phyloP scores from a whole-genome alignment of 2,888 invertebrate species.

The Cartodere bifasciata region DNA sequence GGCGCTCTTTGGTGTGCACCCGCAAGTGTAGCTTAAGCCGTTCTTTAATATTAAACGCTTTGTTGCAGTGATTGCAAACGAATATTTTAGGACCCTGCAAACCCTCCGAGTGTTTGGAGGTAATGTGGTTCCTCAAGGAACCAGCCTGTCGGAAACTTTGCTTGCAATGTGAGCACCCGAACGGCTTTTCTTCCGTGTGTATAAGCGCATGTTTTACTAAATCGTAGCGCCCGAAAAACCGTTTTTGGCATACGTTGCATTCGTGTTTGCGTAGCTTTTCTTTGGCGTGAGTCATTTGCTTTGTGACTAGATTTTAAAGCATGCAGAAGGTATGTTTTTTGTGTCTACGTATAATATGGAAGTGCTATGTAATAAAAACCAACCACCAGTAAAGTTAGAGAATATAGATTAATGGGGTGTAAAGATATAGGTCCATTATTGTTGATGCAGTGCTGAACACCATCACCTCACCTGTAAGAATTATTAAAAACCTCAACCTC shows the following conservation, averaged over 20 bases:
- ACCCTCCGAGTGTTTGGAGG: constrained; percentile 40
- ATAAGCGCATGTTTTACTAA: constrained; percentile 53
- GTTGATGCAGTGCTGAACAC: constrained; percentile 18
- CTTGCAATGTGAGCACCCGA: constrained; percentile 48
- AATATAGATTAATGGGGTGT: constrained; percentile 15
- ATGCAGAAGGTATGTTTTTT: too few relatives aligned
- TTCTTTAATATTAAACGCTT: constrained; percentile 64
- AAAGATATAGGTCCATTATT: constrained; percentile 20
- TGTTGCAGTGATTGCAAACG: constrained; percentile 61
- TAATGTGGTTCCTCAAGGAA: constrained; percentile 51
- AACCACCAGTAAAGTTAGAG: constrained; percentile 26
- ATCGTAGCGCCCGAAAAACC: constrained; percentile 50
- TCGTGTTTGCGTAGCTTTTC: constrained; percentile 33
- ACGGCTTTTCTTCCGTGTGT: constrained; percentile 53
- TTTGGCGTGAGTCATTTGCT: constrained; percentile 40
- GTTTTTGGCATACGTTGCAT: constrained; percentile 52
- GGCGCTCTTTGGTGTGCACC: constrained; percentile 58
- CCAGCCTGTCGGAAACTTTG: constrained; percentile 51
- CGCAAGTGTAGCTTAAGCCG: constrained; percentile 60
- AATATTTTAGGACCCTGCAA: constrained; percentile 37
- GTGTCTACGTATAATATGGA: constrained; percentile 21
- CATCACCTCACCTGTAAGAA: constrained; percentile 26
- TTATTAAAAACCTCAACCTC: constrained; percentile 16
- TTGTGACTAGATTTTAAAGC: constrained; percentile 13
- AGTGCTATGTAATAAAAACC: constrained; percentile 18